Evolutionary conservation across 2,797 vertebrate species (phyloP).

Genomic region (Gymnothorax javanicus): DNA sequence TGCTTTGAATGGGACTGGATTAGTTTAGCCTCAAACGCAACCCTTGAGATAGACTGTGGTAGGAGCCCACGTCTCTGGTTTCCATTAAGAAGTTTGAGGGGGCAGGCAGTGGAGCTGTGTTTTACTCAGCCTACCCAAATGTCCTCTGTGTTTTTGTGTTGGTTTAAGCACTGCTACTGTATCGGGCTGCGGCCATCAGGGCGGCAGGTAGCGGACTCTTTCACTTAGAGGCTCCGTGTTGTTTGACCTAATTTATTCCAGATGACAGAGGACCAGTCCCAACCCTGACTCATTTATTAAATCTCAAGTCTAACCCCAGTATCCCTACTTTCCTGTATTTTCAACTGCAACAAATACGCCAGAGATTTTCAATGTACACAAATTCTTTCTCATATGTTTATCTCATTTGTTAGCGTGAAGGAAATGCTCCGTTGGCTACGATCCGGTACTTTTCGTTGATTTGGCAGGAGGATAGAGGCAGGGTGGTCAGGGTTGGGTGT

Average conservation of each 20-base stretch:
- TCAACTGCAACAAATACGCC: not conserved
- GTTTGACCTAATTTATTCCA: constrained; percentile 72
- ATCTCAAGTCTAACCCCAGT: constrained; percentile 39
- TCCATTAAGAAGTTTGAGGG: constrained; percentile 56
- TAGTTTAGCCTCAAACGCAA: constrained; percentile 40
- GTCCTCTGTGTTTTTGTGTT: constrained; percentile 74
- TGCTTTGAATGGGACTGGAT: constrained; percentile 47
- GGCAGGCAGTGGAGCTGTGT: constrained; percentile 28
- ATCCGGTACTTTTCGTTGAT: not conserved
- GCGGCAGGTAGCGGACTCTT: constrained; percentile 72
- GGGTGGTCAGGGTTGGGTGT: not conserved
- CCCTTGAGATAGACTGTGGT: constrained; percentile 42
- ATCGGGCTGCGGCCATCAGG: constrained; percentile 71
- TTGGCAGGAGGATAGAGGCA: not conserved
- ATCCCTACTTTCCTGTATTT: not conserved
- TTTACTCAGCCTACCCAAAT: constrained; percentile 55
- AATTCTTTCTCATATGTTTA: not conserved
- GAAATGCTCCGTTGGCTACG: not conserved
- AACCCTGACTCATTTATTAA: constrained; percentile 62
- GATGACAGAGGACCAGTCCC: constrained; percentile 72
- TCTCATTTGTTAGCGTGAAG: not conserved
- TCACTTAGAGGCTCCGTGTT: constrained; percentile 66
- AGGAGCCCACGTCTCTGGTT: constrained; percentile 59
- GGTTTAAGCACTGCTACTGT: constrained; percentile 78
- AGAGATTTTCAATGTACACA: not conserved